A percentile compares a stretch with the other conserved stretches of the same genome.
Evolutionary conservation across 2,888 invertebrate genomes (phyloP).

Genomic region (Alloscopus bannaensis): DNA sequence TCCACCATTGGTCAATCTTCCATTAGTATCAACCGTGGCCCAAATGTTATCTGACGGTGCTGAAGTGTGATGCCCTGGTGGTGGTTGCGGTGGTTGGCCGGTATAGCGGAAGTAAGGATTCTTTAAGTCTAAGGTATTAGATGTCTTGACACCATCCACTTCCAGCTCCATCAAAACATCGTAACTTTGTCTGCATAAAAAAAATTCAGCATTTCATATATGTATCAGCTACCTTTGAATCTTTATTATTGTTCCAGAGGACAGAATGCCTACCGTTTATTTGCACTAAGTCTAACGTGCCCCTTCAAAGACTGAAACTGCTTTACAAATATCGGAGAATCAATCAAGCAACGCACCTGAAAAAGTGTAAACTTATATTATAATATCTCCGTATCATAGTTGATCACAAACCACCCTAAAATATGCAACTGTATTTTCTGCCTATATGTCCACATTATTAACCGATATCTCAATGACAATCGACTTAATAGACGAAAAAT

Average conservation of each 20-base stretch:
- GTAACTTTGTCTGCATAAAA: constrained; percentile 89
- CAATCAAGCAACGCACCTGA: constrained; percentile 91
- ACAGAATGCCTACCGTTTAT: constrained; percentile 83
- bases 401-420: not conserved
- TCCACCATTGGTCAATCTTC: constrained; percentile 68
- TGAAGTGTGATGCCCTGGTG: constrained; percentile 89
- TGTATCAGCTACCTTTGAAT: not conserved
- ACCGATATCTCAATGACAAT: not conserved
- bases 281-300: constrained; percentile 90
- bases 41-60: constrained; percentile 88
- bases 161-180: constrained; percentile 97
- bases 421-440: not conserved
- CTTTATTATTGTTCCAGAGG: not conserved
- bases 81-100: constrained; percentile 51
- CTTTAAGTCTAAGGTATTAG: constrained; percentile 96
- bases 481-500: not conserved
- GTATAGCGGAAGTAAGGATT: constrained; percentile 98
- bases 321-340: constrained; percentile 95
- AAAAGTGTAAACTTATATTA: constrained; percentile 3
- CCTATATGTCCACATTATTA: not conserved
- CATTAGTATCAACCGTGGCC: constrained; percentile 65
- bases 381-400: not conserved
- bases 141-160: constrained; percentile 89
- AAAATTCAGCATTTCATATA: not conserved
- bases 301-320: constrained; percentile 94